These are phyloP conservation scores for Cephonodes hylas DNA, from an alignment of 2,888 invertebrate species.

Conservation along the genomic window DNA sequence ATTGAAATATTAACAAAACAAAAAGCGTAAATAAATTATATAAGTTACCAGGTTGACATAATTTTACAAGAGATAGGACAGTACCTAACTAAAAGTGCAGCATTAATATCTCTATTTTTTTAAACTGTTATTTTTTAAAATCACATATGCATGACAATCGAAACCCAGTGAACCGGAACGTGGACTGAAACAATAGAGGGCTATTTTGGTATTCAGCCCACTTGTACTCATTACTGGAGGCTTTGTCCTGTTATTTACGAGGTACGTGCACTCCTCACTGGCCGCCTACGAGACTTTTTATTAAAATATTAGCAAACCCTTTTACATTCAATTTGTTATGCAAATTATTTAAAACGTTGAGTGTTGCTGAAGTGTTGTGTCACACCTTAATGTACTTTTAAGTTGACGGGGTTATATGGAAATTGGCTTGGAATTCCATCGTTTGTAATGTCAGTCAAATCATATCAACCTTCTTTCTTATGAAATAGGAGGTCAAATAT, in stretches of 20 bases:
- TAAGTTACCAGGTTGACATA: too few relatives aligned
- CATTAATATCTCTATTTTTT: too few relatives aligned
- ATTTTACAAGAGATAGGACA: too few relatives aligned
- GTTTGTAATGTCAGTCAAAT: too few relatives aligned
- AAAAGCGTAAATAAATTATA: too few relatives aligned
- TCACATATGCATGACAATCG: neutral
- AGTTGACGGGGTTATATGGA: too few relatives aligned
- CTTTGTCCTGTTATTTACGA: constrained; percentile 44
- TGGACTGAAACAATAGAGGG: constrained; percentile 31
- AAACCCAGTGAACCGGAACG: neutral
- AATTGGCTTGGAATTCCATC: too few relatives aligned
- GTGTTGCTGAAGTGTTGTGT: too few relatives aligned
- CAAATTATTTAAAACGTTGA: neutral
- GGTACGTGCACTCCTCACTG: constrained; percentile 34
- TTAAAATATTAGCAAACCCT: neutral
- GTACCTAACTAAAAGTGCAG: too few relatives aligned
- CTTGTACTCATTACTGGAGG: constrained; percentile 42
- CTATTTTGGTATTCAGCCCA: constrained; percentile 43
- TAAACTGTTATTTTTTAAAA: neutral
- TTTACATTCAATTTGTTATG: neutral
- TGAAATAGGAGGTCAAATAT: too few relatives aligned
- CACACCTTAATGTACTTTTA: neutral
- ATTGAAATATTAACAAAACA: too few relatives aligned
- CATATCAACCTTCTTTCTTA: too few relatives aligned
- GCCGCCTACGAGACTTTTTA: constrained; percentile 10